Evolutionary conservation across 2,797 vertebrate species (phyloP).

Genomic region (Sorex maritimensis): DNA sequence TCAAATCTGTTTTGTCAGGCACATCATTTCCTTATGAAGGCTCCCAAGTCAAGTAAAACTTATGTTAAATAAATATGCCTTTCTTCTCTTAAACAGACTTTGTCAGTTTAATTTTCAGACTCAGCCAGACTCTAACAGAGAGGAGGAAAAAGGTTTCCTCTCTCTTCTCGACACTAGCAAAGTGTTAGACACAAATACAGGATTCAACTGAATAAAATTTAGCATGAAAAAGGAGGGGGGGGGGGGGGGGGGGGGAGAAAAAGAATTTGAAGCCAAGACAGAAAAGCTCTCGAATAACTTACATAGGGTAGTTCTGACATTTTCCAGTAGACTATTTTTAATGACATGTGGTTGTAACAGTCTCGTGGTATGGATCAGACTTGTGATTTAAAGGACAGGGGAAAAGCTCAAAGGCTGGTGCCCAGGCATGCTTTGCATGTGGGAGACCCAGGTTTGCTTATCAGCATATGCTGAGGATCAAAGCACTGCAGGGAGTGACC

Average conservation of each 20-base stretch:
- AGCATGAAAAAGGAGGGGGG: not conserved
- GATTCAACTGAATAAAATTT: not conserved
- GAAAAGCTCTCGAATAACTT: not conserved
- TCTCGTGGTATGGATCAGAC: not conserved
- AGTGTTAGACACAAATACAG: not conserved
- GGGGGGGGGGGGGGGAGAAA: rapidly evolving
- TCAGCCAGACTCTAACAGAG: not conserved
- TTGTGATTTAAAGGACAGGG: too few relatives aligned
- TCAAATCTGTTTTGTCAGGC: not conserved
- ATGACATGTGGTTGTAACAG: not conserved
- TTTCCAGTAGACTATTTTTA: constrained; percentile 3
- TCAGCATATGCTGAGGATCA: too few relatives aligned
- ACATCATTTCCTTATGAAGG: not conserved
- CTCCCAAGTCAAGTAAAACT: not conserved
- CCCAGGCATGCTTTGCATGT: too few relatives aligned
- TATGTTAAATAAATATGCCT: not conserved
- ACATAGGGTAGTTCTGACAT: not conserved
- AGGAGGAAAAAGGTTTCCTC: not conserved
- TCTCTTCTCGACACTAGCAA: not conserved
- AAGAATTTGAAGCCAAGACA: not conserved
- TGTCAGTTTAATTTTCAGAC: constrained; percentile 22
- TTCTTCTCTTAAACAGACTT: not conserved
- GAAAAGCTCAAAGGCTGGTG: too few relatives aligned
- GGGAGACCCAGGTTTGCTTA: too few relatives aligned
- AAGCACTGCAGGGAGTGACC: too few relatives aligned